A percentile compares a stretch with the other conserved stretches of the same genome.
Evolutionary conservation across 2,113 vertebrate species (phyloP).

Genomic region (Arvicanthis niloticus): DNA sequence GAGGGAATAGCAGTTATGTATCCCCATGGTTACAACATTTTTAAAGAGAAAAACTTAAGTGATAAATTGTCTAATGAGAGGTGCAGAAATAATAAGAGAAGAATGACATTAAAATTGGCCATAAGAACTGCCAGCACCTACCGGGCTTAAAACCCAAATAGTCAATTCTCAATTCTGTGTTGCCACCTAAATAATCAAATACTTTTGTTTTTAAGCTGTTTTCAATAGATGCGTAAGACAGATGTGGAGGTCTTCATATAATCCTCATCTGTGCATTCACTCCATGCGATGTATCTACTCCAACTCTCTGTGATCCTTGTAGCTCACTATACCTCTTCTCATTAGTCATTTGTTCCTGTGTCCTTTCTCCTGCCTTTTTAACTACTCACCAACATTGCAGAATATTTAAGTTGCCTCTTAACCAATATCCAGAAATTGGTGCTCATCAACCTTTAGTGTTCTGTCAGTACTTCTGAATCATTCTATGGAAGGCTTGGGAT

Average conservation of each 20-base stretch:
- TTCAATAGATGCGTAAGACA: background rate
- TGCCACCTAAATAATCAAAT: background rate
- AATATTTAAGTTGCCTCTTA: background rate
- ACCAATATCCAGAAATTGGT: background rate
- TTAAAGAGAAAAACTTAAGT: background rate
- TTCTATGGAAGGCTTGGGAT: background rate
- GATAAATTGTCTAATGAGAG: background rate
- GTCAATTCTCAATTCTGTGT: too few species aligned
- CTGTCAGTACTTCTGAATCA: background rate
- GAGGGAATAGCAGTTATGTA: background rate
- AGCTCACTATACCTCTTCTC: background rate
- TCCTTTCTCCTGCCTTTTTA: background rate
- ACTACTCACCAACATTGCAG: background rate
- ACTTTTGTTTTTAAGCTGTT: background rate
- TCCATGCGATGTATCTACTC: background rate
- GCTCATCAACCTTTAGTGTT: background rate
- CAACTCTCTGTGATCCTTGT: background rate
- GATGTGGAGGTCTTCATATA: background rate
- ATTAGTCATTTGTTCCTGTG: fast-evolving
- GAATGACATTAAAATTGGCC: background rate
- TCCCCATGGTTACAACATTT: background rate
- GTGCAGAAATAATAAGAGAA: background rate
- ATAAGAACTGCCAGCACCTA: background rate
- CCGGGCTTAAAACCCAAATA: background rate
- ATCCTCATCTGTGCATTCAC: background rate